A percentile compares a stretch with the other conserved stretches of the same genome.
phyloP scores from a whole-genome alignment of 2,113 vertebrate species.

The Scopus umbretta region DNA sequence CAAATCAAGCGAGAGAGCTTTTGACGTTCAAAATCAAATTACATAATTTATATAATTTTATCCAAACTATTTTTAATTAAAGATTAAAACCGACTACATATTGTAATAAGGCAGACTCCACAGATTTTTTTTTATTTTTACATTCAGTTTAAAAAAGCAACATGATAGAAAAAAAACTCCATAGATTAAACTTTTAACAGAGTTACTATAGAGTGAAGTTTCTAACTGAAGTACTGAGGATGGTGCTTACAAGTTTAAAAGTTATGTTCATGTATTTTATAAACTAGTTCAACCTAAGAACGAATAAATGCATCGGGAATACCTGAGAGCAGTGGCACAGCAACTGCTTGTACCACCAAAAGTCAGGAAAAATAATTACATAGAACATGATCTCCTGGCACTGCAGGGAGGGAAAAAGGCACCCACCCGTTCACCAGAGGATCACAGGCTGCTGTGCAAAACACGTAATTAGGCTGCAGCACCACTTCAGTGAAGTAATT shows the following conservation, averaged over 20 bases:
- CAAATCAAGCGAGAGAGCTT: not conserved
- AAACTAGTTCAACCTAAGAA: not conserved
- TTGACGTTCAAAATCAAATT: not conserved
- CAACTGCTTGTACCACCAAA: not conserved
- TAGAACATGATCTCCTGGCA: not conserved
- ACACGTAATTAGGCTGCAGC: not conserved
- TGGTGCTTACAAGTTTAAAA: not conserved
- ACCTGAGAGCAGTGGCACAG: not conserved
- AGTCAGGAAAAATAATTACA: not conserved
- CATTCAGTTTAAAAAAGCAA: not conserved
- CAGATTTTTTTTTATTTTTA: not conserved
- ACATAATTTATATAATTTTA: not conserved
- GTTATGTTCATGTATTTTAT: not conserved
- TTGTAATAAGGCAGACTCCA: not conserved
- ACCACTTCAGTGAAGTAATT: not conserved
- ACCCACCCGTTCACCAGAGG: not conserved
- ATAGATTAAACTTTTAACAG: not conserved
- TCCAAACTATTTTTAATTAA: not conserved
- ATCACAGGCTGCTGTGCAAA: not conserved
- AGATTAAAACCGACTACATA: not conserved
- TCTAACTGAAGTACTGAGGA: not conserved
- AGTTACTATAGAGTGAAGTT: not conserved
- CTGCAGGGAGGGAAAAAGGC: not conserved
- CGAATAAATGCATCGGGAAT: rapidly evolving
- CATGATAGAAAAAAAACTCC: not conserved